Base-by-base conservation (phyloP, 2,888 invertebrate species). In the Orchesella flavescens region DNA sequence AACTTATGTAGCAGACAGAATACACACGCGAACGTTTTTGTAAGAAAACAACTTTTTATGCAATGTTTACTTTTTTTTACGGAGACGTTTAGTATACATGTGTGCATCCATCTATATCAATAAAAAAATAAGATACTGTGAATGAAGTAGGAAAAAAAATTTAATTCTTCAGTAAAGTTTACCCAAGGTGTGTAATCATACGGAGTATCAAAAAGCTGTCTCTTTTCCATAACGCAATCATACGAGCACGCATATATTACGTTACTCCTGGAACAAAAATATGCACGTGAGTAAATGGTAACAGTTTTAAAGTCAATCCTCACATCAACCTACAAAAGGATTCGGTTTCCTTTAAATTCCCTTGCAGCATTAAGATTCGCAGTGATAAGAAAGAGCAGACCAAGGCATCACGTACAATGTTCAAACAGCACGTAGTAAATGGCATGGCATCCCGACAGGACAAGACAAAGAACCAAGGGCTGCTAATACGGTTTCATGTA, bases 291-390 rank as follows among this genome's bases (percentile, higher is more conserved):
- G 7, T 7, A 46, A 53, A 53, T 34, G 34, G 34, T 34, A 4
- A 34, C 2, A 34, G 34, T 34, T 34, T 34, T 34, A 34, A 34
- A 34, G 34, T 34, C 34, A 34, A 34, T 34, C 34, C 34, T 4
- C 34, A 34, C 34, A 34, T 34, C 53, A 53, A 53, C 17, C 15
- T 53, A 17, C 53, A 53, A 53, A 53, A 53, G 53, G 17, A n/a
- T 73, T 73, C 59, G 44, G 61, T 73, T 61, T 59, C 1, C n/a
- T 73, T 73, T 59, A 61, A 73, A 73, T 53, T 3, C 53, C 34
- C 34, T 34, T 19, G 9, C 23, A 21, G 46, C 59, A 73, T 17
- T n/a, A 15, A 66, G 76, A 76, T 76, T 76, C 21, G 76, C 76
- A 66, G 13, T 43, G 66, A 76, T 66, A 65, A 66, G 49, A 15